Conservation (phyloP, 2,888 invertebrate genomes). For the Erannis defoliaria region DNA sequence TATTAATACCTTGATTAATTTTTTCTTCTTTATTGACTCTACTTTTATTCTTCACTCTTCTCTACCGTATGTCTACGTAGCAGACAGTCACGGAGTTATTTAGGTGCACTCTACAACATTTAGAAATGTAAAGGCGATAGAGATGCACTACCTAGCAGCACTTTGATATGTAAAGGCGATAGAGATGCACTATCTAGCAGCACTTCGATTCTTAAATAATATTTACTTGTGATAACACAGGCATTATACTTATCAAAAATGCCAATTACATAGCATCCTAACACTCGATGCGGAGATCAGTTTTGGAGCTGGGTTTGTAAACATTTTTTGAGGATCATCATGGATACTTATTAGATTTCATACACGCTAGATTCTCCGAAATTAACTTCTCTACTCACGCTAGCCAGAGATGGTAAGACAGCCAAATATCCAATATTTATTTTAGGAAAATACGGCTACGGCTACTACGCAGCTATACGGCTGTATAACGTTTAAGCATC, state of each 20-base stretch:
- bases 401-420: no score
- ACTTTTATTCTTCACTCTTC: conserved; percentile 26
- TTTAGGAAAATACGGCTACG: no score
- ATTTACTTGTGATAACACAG: conserved; percentile 39
- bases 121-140: conserved; percentile 30
- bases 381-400: no score
- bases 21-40: conserved; percentile 15
- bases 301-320: conserved; percentile 28
- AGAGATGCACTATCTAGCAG: conserved; percentile 36
- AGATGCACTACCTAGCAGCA: conserved; percentile 36
- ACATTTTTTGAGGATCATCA: conserved; percentile 20
- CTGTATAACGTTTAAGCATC: no score
- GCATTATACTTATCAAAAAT: conserved; percentile 34
- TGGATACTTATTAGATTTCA: background rate
- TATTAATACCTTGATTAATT: background rate
- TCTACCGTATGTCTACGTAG: conserved; percentile 24
- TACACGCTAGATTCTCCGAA: no score
- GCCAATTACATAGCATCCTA: conserved; percentile 37
- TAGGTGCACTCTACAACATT: conserved; percentile 36
- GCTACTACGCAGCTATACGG: no score
- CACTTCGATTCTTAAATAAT: background rate
- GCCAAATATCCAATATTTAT: no score
- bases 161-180: conserved; percentile 21
- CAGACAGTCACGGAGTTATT: conserved; percentile 27
- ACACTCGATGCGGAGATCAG: conserved; percentile 14